Percentiles rank a stretch among this genome's conserved stretches.
Conservation (phyloP, 2,113 vertebrate species). For the Morone saxatilis region DNA sequence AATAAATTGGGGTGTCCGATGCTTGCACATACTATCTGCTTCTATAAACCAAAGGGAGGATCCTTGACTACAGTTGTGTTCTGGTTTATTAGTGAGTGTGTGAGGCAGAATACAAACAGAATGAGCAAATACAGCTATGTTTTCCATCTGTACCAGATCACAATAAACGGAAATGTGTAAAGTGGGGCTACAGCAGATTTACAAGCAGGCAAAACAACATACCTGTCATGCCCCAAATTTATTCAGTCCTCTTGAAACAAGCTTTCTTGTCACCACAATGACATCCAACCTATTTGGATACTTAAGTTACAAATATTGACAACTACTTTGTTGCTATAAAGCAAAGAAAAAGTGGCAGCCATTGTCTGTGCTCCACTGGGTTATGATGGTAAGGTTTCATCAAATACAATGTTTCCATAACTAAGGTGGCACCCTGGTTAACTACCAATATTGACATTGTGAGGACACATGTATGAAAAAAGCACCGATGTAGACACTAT, state of each 20-base stretch:
- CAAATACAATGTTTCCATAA: conserved; percentile 36
- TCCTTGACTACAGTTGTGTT: conserved; percentile 45
- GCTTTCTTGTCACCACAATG: conserved; percentile 2
- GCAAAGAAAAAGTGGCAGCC: conserved; percentile 15
- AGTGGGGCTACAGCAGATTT: conserved; percentile 17
- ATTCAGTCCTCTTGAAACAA: conserved; percentile 11
- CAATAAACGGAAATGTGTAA: conserved; percentile 25
- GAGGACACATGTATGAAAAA: conserved; percentile 64
- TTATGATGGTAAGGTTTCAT: conserved; percentile 37
- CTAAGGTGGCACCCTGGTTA: conserved; percentile 38
- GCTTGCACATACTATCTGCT: conserved; percentile 64
- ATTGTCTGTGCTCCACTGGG: conserved; percentile 8
- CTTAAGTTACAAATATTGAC: conserved; percentile 32
- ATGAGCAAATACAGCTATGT: conserved; percentile 26
- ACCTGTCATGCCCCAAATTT: conserved; percentile 25
- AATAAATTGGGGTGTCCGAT: conserved; percentile 72
- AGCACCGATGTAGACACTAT: conserved; percentile 73
- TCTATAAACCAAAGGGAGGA: conserved; percentile 64
- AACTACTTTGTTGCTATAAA: conserved; percentile 15
- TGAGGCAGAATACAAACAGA: conserved; percentile 39
- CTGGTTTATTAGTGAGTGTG: conserved; percentile 44
- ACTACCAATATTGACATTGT: conserved; percentile 73
- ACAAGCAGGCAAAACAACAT: conserved; percentile 39
- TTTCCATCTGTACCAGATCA: conserved; percentile 40
- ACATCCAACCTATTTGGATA: conserved; percentile 20